Base-by-base conservation (phyloP, 2,797 vertebrate species). In the Rhinella marina region DNA sequence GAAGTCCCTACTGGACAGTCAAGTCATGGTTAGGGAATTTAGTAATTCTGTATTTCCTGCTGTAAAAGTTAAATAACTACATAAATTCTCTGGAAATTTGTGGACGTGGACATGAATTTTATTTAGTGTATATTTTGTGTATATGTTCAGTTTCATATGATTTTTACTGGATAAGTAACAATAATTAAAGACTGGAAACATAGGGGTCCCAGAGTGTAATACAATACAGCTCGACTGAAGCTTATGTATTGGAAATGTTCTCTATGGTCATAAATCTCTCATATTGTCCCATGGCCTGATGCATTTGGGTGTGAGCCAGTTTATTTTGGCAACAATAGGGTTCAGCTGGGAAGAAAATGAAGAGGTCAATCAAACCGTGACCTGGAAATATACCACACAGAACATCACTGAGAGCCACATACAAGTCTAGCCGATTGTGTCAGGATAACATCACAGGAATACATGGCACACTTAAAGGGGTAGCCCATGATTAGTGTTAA, bases 291-390 rank as follows among this genome's bases (percentile, higher is more conserved):
- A 83, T 76, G 41, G 17, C 70, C 50, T 79, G 77, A 27, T 54
- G 27, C 23, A 75, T 75, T n/a, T 85, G 57, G 56, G 61, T 57
- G 59, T 27, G 59, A 85, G 72, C 32, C 81, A 77, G 19, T 83
- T 21, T 41, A 48, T 50, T 77, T 87, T 87, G 80, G 86, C 86
- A 87, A 64, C 70, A 52, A 50, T n/a, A 7, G 2, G 54, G 8
- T 62, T 88, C 81, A 88, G 50, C 50, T 61, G 57, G 25, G 82
- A 70, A 50, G 32, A 61, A 62, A 66, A 68, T 76, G 25, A 75
- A 52, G 59, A 50, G 25, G 81, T 87, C 59, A 66, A 25, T 66
- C 17, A 48, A 68, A 75, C 72, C 50, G 29, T 87, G 29, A 75
- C n/a, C 48, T 57, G 52, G 23, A 79, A 32, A 81, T 81, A 41